Conservation (phyloP, 2,113 vertebrate genomes). For the Paraplagusia blochii region DNA sequence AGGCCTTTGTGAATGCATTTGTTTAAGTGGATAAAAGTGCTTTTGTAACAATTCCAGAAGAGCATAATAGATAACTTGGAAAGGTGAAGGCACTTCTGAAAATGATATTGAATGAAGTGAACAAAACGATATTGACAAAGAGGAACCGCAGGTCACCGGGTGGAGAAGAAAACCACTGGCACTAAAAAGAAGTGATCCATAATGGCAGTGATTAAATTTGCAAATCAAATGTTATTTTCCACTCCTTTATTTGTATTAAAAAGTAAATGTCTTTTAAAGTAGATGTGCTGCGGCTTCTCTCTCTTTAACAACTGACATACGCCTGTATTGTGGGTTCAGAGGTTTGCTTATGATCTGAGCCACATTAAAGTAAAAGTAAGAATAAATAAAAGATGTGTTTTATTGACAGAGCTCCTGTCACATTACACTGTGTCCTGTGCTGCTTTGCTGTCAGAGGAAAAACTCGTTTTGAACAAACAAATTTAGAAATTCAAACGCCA, state of each 20-base stretch:
- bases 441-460: slow-evolving; percentile 32
- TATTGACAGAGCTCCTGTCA: slow-evolving; percentile 43
- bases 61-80: slow-evolving; percentile 21
- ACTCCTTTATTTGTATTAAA: slow-evolving; percentile 23
- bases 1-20: slow-evolving; percentile 14
- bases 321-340: slow-evolving; percentile 60
- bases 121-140: slow-evolving; percentile 25
- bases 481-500: too few relatives aligned
- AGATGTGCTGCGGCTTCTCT: slow-evolving; percentile 23
- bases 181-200: slow-evolving; percentile 10
- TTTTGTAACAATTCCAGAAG: slow-evolving; percentile 27
- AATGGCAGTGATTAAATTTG: slow-evolving; percentile 16
- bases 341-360: slow-evolving; percentile 45
- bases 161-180: slow-evolving; percentile 12
- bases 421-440: slow-evolving; percentile 35
- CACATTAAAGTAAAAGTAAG: slow-evolving; percentile 61
- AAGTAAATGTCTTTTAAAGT: slow-evolving; percentile 20
- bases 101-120: slow-evolving; percentile 21
- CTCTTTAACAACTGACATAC: slow-evolving; percentile 51
- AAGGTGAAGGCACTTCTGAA: slow-evolving; percentile 34
- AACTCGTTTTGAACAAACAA: slow-evolving; percentile 2
- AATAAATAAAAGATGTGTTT: slow-evolving; percentile 56
- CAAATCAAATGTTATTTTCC: slow-evolving; percentile 21
- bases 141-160: background rate
- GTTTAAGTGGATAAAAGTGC: slow-evolving; percentile 25